A percentile compares a stretch with the other conserved stretches of the same genome.
Evolutionary conservation across 2,113 vertebrate genomes (phyloP).

Genomic region (Zosterops hypoxanthus): DNA sequence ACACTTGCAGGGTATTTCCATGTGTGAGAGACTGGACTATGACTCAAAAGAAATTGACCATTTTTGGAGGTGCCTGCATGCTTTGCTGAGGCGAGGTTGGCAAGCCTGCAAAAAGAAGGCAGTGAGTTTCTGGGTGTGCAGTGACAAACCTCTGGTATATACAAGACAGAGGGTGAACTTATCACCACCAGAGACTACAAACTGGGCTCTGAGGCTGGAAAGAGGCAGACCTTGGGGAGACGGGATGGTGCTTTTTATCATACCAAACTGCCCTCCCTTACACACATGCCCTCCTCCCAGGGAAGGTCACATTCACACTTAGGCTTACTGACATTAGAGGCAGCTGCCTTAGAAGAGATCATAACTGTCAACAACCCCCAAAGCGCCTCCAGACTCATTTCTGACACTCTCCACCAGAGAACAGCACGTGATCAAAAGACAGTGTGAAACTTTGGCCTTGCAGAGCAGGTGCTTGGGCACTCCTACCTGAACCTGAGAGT

Average conservation of each 20-base stretch:
- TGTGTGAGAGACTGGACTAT: background rate
- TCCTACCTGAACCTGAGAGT: background rate
- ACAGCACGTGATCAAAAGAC: background rate
- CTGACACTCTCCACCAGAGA: background rate
- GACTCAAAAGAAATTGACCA: background rate
- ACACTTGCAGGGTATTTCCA: background rate
- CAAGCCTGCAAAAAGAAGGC: background rate
- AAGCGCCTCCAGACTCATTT: background rate
- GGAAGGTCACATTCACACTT: background rate
- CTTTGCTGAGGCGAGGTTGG: background rate
- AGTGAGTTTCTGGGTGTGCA: background rate
- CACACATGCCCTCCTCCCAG: rapidly evolving
- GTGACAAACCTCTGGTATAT: background rate
- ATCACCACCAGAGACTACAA: background rate
- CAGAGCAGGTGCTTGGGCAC: background rate
- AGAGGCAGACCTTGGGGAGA: background rate
- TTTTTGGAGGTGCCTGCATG: background rate
- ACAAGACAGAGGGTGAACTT: background rate
- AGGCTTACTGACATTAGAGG: background rate
- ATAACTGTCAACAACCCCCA: background rate
- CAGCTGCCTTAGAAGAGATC: background rate
- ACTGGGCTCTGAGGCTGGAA: background rate
- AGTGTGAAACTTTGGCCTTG: rapidly evolving
- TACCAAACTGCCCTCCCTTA: background rate
- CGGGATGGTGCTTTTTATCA: background rate